These are phyloP conservation scores for Macrobrachium nipponense DNA, from an alignment of 1,140 invertebrate species.

Conservation along the genomic window DNA sequence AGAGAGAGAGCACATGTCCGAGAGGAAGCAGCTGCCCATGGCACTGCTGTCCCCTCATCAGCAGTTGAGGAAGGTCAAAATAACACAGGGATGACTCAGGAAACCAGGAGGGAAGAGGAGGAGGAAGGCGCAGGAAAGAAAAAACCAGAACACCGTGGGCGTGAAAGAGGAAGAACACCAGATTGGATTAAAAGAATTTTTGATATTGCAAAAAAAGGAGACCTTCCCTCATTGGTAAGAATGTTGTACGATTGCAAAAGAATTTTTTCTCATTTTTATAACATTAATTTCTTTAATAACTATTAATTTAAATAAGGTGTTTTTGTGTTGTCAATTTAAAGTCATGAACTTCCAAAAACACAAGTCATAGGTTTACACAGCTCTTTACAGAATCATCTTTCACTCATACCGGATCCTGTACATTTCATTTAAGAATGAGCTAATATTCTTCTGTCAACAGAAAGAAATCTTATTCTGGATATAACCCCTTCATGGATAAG, in stretches of 20 bases:
- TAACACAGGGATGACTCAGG: conserved; percentile 25
- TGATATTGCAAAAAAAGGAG: conserved; percentile 67
- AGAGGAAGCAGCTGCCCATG: conserved; percentile 14
- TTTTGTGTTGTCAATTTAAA: neutral
- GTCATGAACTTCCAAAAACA: no score
- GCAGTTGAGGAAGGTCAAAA: no score
- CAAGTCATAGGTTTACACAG: no score
- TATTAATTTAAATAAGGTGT: neutral
- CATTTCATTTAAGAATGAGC: no score
- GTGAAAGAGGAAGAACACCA: conserved; percentile 67
- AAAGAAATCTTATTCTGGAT: no score
- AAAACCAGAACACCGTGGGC: conserved; percentile 42
- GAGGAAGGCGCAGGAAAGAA: conserved; percentile 33
- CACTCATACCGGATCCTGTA: no score
- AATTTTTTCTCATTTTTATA: neutral
- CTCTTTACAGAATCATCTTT: no score
- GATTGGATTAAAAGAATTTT: conserved; percentile 70
- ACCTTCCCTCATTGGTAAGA: conserved; percentile 67
- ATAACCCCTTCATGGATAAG: no score
- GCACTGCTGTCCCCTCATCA: neutral
- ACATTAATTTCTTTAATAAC: neutral
- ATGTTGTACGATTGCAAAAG: neutral
- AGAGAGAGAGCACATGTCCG: conserved; percentile 33
- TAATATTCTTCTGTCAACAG: no score
- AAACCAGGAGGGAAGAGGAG: conserved; percentile 31